A percentile compares a stretch with the other conserved stretches of the same genome.
phyloP scores from a whole-genome alignment of 1,140 invertebrate species.

The Apocrypta bakeri region DNA sequence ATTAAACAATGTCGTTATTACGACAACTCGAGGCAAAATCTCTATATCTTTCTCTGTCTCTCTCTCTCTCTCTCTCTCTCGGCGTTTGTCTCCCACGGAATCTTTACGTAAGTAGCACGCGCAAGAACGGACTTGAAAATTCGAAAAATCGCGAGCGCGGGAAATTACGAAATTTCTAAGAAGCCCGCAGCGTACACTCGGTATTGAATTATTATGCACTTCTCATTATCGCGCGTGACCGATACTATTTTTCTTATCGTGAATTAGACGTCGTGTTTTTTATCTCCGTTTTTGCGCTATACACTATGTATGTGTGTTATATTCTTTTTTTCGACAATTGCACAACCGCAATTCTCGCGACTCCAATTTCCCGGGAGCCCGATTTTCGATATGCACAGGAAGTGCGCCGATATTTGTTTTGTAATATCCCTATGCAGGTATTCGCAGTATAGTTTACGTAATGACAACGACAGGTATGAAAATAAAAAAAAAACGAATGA shows the following conservation, averaged over 20 bases:
- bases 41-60: not conserved
- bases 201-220: slow-evolving; percentile 23
- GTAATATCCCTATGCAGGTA: not conserved
- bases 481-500: not conserved
- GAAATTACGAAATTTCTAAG: slow-evolving; percentile 27
- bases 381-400: not conserved
- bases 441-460: not conserved
- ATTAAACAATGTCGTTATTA: not conserved
- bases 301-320: not conserved
- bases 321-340: not conserved
- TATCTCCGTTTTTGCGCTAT: not conserved
- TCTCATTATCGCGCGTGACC: not conserved
- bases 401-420: not conserved
- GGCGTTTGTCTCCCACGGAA: too few relatives aligned
- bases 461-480: not conserved
- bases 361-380: slow-evolving; percentile 13
- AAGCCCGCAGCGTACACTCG: not conserved
- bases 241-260: slow-evolving; percentile 8
- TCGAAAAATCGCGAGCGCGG: slow-evolving; percentile 11
- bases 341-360: slow-evolving; percentile 7
- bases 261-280: not conserved
- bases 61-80: too few relatives aligned
- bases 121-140: slow-evolving; percentile 3
- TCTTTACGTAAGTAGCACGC: not conserved
- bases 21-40: not conserved